These are phyloP conservation scores for Columba janthina DNA, from an alignment of 2,113 vertebrate species.

Conservation along the genomic window DNA sequence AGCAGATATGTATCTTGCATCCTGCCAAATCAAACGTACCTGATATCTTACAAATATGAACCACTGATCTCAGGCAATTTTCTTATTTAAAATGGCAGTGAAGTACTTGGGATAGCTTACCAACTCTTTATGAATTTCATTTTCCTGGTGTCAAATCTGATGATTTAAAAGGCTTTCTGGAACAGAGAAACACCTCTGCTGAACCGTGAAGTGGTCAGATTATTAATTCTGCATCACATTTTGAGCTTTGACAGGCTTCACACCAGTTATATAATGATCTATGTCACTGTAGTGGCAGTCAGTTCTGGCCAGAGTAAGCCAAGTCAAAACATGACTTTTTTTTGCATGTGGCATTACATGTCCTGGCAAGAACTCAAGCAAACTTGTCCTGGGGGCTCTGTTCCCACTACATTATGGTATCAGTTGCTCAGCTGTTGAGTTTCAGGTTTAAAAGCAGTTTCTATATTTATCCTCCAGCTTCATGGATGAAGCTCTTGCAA, in stretches of 20 bases:
- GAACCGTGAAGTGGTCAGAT: neutral
- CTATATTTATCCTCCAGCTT: neutral
- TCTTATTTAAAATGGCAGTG: neutral
- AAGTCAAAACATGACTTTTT: neutral
- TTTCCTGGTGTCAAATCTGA: neutral
- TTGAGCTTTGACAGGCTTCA: neutral
- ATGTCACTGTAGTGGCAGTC: neutral
- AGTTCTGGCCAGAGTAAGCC: neutral
- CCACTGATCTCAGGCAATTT: neutral
- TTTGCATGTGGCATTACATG: neutral
- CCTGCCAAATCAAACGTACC: neutral
- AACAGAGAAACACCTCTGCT: neutral
- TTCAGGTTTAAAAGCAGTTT: neutral
- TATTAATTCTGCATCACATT: neutral
- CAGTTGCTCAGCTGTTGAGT: neutral
- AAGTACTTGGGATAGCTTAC: neutral
- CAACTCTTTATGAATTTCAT: neutral
- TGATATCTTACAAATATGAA: neutral
- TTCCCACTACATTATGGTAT: neutral
- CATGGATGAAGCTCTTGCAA: neutral
- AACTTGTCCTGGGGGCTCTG: neutral
- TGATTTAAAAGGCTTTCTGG: neutral
- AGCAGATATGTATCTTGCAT: neutral
- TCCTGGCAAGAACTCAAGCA: neutral
- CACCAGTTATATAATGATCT: neutral